Conservation (phyloP, 2,888 invertebrate species). For the Chirona hameri region DNA sequence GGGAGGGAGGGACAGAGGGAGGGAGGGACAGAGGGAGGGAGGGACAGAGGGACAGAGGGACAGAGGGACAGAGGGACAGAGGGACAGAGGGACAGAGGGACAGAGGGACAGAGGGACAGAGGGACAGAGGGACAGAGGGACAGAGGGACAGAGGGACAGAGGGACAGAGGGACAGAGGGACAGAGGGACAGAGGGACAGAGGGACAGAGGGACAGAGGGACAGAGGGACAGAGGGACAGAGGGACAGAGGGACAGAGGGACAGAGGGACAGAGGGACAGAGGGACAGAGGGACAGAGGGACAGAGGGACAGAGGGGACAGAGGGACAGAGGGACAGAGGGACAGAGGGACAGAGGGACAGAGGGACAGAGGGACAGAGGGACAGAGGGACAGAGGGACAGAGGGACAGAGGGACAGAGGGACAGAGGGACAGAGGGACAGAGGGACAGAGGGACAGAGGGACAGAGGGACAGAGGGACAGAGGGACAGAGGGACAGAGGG, state of each 20-base stretch:
- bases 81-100: not conserved
- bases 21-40: not conserved
- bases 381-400: not conserved
- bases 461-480: not conserved
- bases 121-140: slow-evolving; percentile 29
- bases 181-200: not conserved
- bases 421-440: not conserved
- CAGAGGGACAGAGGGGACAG: slow-evolving; percentile 31
- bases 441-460: not conserved
- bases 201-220: not conserved
- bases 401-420: not conserved
- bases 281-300: not conserved
- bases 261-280: not conserved
- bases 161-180: too few species aligned
- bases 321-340: too few species aligned
- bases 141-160: too few species aligned
- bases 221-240: not conserved
- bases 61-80: not conserved
- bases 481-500: slow-evolving; percentile 31
- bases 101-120: too few species aligned
- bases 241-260: not conserved
- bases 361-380: too few species aligned
- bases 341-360: too few species aligned
- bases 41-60: not conserved
- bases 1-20: not conserved